Evolutionary conservation across 2,113 vertebrate species (phyloP).

Genomic region (Raja brachyura): DNA sequence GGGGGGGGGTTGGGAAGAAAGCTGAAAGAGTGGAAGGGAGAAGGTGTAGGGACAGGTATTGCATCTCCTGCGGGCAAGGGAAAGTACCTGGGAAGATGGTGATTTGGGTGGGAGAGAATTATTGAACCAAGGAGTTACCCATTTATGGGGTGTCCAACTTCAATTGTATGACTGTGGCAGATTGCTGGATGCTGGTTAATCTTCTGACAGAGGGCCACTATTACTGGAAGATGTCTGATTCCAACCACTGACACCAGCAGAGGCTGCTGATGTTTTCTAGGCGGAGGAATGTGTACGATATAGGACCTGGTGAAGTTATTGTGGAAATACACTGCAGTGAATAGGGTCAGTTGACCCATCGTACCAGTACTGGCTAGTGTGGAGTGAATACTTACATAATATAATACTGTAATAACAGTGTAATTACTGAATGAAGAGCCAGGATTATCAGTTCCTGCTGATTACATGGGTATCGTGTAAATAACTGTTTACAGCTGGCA

Average conservation of each 20-base stretch:
- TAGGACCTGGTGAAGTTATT: not conserved
- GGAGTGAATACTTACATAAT: not conserved
- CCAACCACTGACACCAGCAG: not conserved
- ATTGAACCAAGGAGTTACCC: not conserved
- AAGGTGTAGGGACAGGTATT: too few species aligned
- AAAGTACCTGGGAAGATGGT: too few species aligned
- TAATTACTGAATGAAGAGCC: not conserved
- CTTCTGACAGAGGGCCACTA: not conserved
- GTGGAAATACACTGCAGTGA: too few species aligned
- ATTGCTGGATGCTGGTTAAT: not conserved
- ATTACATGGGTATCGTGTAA: not conserved
- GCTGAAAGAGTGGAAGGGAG: too few species aligned
- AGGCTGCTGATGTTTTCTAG: not conserved
- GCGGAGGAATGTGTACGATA: not conserved
- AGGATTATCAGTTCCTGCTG: not conserved
- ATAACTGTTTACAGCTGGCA: constrained; percentile 58
- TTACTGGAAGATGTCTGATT: not conserved
- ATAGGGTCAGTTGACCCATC: too few species aligned
- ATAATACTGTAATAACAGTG: not conserved
- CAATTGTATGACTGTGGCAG: not conserved
- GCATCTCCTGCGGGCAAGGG: too few species aligned
- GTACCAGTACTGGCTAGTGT: not conserved
- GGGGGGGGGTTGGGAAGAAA: too few species aligned
- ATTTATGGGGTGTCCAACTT: not conserved
- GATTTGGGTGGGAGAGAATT: too few species aligned